Conservation (phyloP, 2,888 invertebrate genomes). For the Tetrapedia diversipes region DNA sequence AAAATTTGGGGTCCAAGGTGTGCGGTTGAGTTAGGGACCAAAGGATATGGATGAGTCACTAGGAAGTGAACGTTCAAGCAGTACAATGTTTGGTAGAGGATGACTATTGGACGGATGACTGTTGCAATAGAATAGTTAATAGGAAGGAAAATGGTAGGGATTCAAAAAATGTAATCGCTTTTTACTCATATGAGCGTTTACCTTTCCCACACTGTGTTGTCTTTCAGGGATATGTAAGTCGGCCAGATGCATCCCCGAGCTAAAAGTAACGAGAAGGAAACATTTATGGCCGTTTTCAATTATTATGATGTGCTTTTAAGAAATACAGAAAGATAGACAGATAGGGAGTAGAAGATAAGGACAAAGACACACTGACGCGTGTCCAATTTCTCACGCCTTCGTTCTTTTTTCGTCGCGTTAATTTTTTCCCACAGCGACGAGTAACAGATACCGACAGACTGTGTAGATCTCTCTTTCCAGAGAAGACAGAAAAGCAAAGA, state of each 20-base stretch:
- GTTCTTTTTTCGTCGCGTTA: not conserved
- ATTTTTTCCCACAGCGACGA: not conserved
- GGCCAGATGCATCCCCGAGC: slow-evolving; percentile 7
- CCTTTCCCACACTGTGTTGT: not conserved
- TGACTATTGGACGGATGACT: too few species aligned
- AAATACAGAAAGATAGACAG: slow-evolving; percentile 11
- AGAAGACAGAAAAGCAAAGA: too few species aligned
- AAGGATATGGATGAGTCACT: too few species aligned
- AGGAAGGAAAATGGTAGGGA: not conserved
- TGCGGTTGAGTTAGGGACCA: too few species aligned
- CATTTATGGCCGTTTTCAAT: slow-evolving; percentile 28
- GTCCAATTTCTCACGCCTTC: not conserved
- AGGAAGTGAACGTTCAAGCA: too few species aligned
- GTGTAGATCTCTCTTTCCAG: too few species aligned
- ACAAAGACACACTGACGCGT: not conserved
- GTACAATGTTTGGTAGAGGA: too few species aligned
- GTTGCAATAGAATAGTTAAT: too few species aligned
- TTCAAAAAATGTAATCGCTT: slow-evolving; percentile 1
- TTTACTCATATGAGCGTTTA: not conserved
- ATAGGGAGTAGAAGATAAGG: too few species aligned
- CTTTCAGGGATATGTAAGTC: slow-evolving; percentile 13
- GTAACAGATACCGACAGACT: too few species aligned
- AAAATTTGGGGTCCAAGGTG: too few species aligned
- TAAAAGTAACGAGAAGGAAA: slow-evolving; percentile 17
- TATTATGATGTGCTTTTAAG: slow-evolving; percentile 25